Conservation (phyloP, 2,113 vertebrate genomes). For the Toxotes jaculatrix region DNA sequence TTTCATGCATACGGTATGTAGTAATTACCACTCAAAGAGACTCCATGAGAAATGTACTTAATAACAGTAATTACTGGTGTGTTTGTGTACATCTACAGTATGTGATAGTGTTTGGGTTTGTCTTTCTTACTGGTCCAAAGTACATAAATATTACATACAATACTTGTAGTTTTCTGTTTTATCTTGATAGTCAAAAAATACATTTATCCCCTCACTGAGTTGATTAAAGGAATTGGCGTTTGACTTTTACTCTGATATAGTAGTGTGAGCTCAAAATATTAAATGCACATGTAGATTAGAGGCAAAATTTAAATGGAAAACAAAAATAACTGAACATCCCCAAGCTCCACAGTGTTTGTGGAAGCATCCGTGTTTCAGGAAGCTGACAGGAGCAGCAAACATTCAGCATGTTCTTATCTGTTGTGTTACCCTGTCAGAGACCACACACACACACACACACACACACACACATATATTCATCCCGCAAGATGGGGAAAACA, state of each 20-base stretch:
- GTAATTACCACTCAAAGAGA: slow-evolving; percentile 38
- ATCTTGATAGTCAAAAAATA: slow-evolving; percentile 2
- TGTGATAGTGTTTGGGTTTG: slow-evolving; percentile 25
- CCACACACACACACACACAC: slow-evolving; percentile 7
- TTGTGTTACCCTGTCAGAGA: slow-evolving; percentile 6
- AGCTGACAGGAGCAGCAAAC: slow-evolving; percentile 5
- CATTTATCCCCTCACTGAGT: neutral
- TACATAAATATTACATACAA: slow-evolving; percentile 3
- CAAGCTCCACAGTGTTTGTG: neutral
- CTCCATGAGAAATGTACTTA: slow-evolving; percentile 53
- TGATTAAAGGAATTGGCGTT: neutral
- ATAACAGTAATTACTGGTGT: slow-evolving; percentile 65
- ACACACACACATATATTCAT: neutral
- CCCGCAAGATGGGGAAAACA: neutral
- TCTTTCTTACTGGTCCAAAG: slow-evolving; percentile 23
- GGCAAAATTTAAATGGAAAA: neutral
- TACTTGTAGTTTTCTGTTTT: neutral
- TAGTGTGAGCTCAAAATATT: neutral
- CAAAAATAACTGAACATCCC: neutral
- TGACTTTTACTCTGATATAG: neutral
- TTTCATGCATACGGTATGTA: slow-evolving; percentile 10
- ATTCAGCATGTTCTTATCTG: slow-evolving; percentile 7
- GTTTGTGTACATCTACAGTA: slow-evolving; percentile 27
- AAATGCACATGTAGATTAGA: slow-evolving; percentile 21
- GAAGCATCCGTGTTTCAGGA: neutral